Conservation (phyloP, 2,888 invertebrate species). For the Monopis laevigella region DNA sequence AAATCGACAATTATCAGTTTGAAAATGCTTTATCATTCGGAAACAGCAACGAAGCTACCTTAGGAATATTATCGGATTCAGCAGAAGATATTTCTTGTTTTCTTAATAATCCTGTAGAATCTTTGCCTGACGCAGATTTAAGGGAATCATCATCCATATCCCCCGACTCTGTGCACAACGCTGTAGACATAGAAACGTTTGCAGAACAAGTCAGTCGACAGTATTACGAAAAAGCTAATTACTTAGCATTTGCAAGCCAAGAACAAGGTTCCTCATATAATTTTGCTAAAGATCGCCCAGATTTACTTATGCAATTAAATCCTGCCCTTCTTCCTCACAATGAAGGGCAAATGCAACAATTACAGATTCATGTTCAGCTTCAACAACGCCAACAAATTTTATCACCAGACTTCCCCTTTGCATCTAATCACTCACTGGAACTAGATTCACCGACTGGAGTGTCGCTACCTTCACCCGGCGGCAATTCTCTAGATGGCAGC, state of each 20-base stretch:
- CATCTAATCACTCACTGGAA: conserved; percentile 71
- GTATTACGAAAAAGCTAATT: conserved; percentile 62
- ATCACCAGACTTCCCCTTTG: conserved; percentile 70
- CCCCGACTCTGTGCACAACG: conserved; percentile 71
- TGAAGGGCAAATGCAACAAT: conserved; percentile 71
- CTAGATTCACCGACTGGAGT: conserved; percentile 77
- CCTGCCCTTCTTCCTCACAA: conserved; percentile 62
- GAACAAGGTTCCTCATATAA: conserved; percentile 68
- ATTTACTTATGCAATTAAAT: conserved; percentile 67
- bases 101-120: conserved; percentile 77
- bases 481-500: conserved; percentile 74
- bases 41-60: conserved; percentile 78
- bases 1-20: conserved; percentile 84
- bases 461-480: conserved; percentile 83
- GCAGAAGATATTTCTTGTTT: conserved; percentile 81
- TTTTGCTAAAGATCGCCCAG: conserved; percentile 70
- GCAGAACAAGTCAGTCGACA: conserved; percentile 77
- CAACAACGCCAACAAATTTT: conserved; percentile 72
- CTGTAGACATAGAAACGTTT: conserved; percentile 78
- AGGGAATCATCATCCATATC: conserved; percentile 78
- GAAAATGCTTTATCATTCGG: conserved; percentile 84
- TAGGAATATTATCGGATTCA: conserved; percentile 83
- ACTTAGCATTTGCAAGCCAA: conserved; percentile 54
- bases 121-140: conserved; percentile 71
- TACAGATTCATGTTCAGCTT: conserved; percentile 76